A percentile compares a stretch with the other conserved stretches of the same genome.
Conservation (phyloP, 2,797 vertebrate species). For the Neoniphon sammara region DNA sequence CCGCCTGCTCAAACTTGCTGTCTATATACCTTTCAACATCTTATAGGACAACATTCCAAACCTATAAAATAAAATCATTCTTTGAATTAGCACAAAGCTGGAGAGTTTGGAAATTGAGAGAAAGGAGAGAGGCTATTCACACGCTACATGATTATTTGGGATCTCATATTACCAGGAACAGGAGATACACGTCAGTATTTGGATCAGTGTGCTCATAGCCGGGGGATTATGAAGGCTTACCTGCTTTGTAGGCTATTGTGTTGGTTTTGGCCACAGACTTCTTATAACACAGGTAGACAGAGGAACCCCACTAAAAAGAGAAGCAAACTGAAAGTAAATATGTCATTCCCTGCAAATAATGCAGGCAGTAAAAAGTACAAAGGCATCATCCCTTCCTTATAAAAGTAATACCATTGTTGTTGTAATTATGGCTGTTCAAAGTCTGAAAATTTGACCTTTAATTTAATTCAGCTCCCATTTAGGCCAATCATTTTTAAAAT, state of each 20-base stretch:
- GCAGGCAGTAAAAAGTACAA: background rate
- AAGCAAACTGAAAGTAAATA: conserved; percentile 6
- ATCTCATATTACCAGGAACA: background rate
- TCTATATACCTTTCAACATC: too few relatives aligned
- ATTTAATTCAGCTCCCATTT: too few relatives aligned
- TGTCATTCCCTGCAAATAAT: too few relatives aligned
- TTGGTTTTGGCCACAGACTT: conserved; percentile 98
- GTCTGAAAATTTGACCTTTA: too few relatives aligned
- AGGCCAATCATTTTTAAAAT: too few relatives aligned
- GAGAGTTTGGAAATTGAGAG: background rate
- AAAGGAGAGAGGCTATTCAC: conserved; percentile 10
- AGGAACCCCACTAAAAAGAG: conserved; percentile 91
- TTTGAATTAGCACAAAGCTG: conserved; percentile 4
- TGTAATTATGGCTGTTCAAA: too few relatives aligned
- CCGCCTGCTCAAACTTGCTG: too few relatives aligned
- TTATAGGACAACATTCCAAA: background rate
- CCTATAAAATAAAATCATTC: background rate
- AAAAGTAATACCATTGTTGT: background rate
- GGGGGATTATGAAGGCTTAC: conserved; percentile 61
- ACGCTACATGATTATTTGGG: conserved; percentile 20
- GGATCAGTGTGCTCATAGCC: conserved; percentile 21
- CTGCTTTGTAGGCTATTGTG: conserved; percentile 96
- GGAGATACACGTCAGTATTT: conserved; percentile 20
- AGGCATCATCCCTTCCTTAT: background rate
- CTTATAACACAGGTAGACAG: conserved; percentile 96